phyloP scores from a whole-genome alignment of 2,113 vertebrate genomes.

The Ptilonorhynchus violaceus region DNA sequence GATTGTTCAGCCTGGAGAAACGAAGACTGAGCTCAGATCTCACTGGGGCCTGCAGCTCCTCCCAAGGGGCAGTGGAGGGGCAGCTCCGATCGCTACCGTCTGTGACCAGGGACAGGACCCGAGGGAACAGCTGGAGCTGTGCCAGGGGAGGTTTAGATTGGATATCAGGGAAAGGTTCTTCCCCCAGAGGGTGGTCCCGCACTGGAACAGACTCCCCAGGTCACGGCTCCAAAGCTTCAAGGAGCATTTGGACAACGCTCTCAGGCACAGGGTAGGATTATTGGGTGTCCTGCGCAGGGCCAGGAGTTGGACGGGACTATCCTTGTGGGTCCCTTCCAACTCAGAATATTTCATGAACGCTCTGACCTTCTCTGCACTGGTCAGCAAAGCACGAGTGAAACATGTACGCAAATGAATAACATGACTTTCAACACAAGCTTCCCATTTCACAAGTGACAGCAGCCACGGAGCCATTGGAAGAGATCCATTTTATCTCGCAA shows the following conservation, averaged over 20 bases:
- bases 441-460: neutral
- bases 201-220: too few species aligned
- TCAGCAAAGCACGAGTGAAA: neutral
- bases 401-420: rapidly evolving
- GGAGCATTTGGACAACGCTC: rapidly evolving
- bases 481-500: rapidly evolving
- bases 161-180: neutral
- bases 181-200: neutral
- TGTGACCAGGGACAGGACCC: neutral
- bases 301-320: rapidly evolving
- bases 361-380: neutral
- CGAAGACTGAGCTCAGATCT: neutral
- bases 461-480: too few species aligned
- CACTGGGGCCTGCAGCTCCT: neutral
- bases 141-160: rapidly evolving
- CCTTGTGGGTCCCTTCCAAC: neutral
- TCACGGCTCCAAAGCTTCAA: rapidly evolving
- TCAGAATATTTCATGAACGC: neutral
- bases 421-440: rapidly evolving
- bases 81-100: neutral
- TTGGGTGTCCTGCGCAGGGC: rapidly evolving
- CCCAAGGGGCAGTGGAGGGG: neutral
- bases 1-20: neutral
- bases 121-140: neutral
- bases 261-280: rapidly evolving